Base-by-base conservation (phyloP, 2,113 vertebrate genomes). In the Rhegmatorhina hoffmannsi region DNA sequence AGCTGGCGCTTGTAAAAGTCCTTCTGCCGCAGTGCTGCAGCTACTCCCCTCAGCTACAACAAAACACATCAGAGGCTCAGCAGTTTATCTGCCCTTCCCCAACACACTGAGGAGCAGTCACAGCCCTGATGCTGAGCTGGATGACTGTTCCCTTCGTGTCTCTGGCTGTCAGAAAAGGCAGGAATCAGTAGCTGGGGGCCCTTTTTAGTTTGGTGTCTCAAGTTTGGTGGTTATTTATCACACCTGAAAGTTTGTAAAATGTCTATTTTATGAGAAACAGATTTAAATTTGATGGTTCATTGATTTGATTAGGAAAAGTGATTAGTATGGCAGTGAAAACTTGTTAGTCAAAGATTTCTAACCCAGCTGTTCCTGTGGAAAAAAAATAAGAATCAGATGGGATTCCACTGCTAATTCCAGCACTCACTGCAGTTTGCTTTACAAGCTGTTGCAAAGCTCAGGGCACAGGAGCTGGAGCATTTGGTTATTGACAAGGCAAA, bases 321-420 rank as follows among this genome's bases (percentile, higher is more conserved):
- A 84, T 94, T 89, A 92, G 66, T 84, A 38, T 49, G 66, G 84
- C 49, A 79, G n/a, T 63, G 76, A 84, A 89, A 94, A 88, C 25
- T 63, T 84, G n/a, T 94, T 92, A 92, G 84, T 94, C 73, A 92
- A 95, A 91, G 77, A 89, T 89, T 92, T 93, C 94, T 89, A 95
- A 96, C 53, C 80, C 89, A 96, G 62, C 44, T 95, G 91, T 84
- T 94, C 19, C 8, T 43, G 11, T 79, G 38, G 26, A 4, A 40
- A 31, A 14, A 36, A 44, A 21, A 36, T 33, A 33, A 52, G 25
- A 26, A 68, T 73, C 2, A 3, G 59, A 63, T 63, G 53, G 38
- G 26, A 60, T 84, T 94, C 84, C 93, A 78, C 56, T 78, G 56
- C 73, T 56, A 36, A 91, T 92, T 91, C 24, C 33, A 89, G 52